Percentiles rank a stretch among this genome's conserved stretches.
These are phyloP conservation scores for Philereme vetulata DNA, from an alignment of 2,888 invertebrate genomes.

Conservation along the genomic window DNA sequence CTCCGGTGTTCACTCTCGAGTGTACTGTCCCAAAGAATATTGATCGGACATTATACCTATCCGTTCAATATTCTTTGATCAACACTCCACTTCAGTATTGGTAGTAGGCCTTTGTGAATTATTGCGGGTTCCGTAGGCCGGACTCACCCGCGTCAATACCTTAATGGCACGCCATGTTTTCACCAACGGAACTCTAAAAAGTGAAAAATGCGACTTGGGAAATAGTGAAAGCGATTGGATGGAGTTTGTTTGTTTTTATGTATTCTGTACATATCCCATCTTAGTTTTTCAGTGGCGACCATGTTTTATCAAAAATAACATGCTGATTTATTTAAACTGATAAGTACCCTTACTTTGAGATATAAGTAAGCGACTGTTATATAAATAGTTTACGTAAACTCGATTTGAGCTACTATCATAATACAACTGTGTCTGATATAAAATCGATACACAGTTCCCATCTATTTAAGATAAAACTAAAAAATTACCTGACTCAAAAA, in stretches of 20 bases:
- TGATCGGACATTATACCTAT: not conserved
- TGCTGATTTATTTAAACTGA: no score
- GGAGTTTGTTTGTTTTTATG: slow-evolving; percentile 31
- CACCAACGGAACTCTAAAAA: slow-evolving; percentile 66
- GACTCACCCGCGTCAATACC: slow-evolving; percentile 70
- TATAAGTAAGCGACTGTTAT: no score
- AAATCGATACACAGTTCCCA: no score
- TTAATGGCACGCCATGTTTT: slow-evolving; percentile 70
- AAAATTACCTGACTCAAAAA: no score
- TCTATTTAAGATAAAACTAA: no score
- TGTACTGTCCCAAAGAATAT: not conserved
- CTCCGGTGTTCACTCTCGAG: no score
- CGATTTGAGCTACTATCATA: no score
- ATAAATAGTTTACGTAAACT: no score
- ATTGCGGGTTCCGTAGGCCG: slow-evolving; percentile 68
- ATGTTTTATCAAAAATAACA: no score
- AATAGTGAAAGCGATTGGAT: slow-evolving; percentile 48
- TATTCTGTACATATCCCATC: slow-evolving; percentile 11
- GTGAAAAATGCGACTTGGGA: slow-evolving; percentile 60
- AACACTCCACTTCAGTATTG: slow-evolving; percentile 61
- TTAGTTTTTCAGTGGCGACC: no score
- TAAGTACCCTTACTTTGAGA: no score
- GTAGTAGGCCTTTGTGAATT: slow-evolving; percentile 79
- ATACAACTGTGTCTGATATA: no score
- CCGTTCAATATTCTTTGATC: slow-evolving; percentile 47